Evolutionary conservation across 2,797 vertebrate species (phyloP), one percentile per base, ranked within the genome.

Genomic region (Paedocypris micromegethes): DNA sequence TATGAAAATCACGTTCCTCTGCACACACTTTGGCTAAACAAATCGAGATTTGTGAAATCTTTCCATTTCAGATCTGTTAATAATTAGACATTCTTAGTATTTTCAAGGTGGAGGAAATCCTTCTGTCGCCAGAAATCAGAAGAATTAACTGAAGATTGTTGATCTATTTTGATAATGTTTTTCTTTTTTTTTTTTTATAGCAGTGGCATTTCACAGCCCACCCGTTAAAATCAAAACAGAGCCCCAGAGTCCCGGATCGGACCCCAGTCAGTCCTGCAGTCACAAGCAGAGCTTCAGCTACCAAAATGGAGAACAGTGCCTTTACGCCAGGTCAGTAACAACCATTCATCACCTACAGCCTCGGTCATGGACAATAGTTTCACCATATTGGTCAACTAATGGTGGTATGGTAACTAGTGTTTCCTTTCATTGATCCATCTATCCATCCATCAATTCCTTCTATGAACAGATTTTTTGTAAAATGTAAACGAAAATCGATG

Each of bases 181-280:
- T 60, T 66, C 38, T 73, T 50, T 74, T 53, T 23, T 23, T 23
- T 77, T 50, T 82, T 44, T 82, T 74, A 59, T 62, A 86, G 83
- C 92, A 85, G 94, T 98, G 88, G 95, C 94, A 74, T 96, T 98
- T 82, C 96, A 98, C 85, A 97, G 95, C 66, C 95, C 95, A 72
- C 93, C 87, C 7, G 92, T 95, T 75, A 97, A 91, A 80, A 94
- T 98, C 72, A 98, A 98, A 84, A 91, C 95, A 89, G 95, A 98
- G 76, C 94, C 93, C 0, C 92, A 88, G 78, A 98, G 94, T 80
- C 93, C 94, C n/a, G 88, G 88, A 70, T 92, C 90, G 0, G 91
- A 95, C 77, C 89, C 91, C 72, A 84, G 86, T 55, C 87, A 92
- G 86, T 93, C 92, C 87, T 98, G 95, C 83, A 92, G 88, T 86